A percentile compares a stretch with the other conserved stretches of the same genome.
phyloP scores from a whole-genome alignment of 2,888 invertebrate genomes.

The Dicyrtoma fusca region DNA sequence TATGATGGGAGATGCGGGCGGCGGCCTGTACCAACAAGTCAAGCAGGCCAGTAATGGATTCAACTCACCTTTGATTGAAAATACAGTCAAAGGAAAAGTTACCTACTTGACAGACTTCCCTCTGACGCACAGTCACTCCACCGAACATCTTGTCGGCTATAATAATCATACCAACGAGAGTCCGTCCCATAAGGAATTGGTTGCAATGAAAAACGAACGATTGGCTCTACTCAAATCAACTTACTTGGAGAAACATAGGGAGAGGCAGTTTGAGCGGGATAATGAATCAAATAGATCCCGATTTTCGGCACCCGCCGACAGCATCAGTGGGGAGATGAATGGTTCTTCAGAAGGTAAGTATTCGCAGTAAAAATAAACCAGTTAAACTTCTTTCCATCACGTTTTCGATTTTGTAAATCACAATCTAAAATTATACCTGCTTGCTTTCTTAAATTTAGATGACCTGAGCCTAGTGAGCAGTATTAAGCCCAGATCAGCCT shows the following conservation, averaged over 20 bases:
- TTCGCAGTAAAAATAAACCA: not conserved
- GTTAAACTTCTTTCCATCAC: not conserved
- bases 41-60: not conserved
- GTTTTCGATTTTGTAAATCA: not conserved
- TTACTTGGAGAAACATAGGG: constrained; percentile 53
- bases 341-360: not conserved
- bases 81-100: constrained; percentile 54
- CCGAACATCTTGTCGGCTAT: constrained; percentile 30
- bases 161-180: not conserved
- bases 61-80: constrained; percentile 48
- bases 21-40: constrained; percentile 22
- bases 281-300: constrained; percentile 29
- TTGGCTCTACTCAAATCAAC: constrained; percentile 56
- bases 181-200: constrained; percentile 45
- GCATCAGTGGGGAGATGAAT: constrained; percentile 38
- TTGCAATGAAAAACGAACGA: constrained; percentile 56
- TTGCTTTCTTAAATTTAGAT: constrained; percentile 28
- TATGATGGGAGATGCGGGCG: not conserved
- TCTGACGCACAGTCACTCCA: constrained; percentile 34
- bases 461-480: constrained; percentile 3
- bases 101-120: constrained; percentile 56
- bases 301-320: constrained; percentile 38
- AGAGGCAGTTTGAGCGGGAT: constrained; percentile 34
- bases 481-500: constrained; percentile 17
- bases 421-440: not conserved